Conservation (phyloP, 1,140 invertebrate genomes). For the Papilio aristodemus region DNA sequence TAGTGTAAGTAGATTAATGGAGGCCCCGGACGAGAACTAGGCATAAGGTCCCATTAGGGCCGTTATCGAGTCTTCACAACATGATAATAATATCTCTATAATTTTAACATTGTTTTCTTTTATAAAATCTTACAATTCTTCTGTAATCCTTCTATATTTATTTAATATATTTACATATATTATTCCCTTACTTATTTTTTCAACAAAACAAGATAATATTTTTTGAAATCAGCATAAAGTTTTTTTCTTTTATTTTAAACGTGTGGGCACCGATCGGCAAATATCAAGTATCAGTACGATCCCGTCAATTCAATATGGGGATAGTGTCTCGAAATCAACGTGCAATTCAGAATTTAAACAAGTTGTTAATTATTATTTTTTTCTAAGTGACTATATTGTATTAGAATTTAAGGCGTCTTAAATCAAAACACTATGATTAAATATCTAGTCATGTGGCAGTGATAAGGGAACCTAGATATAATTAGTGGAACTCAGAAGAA, state of each 20-base stretch:
- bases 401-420: neutral
- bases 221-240: neutral
- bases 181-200: too few relatives aligned
- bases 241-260: neutral
- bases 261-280: neutral
- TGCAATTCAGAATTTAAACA: too few relatives aligned
- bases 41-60: too few relatives aligned
- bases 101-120: too few relatives aligned
- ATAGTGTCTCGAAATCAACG: neutral
- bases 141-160: too few relatives aligned
- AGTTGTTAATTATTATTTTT: too few relatives aligned
- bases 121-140: too few relatives aligned
- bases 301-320: neutral
- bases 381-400: neutral
- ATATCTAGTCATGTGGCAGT: neutral
- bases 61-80: too few relatives aligned
- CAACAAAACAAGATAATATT: neutral
- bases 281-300: neutral
- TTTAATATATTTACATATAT: too few relatives aligned
- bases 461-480: conserved; percentile 21
- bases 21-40: too few relatives aligned
- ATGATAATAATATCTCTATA: too few relatives aligned
- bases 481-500: conserved; percentile 10
- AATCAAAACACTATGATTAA: conserved; percentile 12
- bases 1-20: too few relatives aligned